Evolutionary conservation across 2,888 invertebrate genomes (phyloP), one percentile per base, ranked within the genome.

Genomic region (Sesamia inferens): DNA sequence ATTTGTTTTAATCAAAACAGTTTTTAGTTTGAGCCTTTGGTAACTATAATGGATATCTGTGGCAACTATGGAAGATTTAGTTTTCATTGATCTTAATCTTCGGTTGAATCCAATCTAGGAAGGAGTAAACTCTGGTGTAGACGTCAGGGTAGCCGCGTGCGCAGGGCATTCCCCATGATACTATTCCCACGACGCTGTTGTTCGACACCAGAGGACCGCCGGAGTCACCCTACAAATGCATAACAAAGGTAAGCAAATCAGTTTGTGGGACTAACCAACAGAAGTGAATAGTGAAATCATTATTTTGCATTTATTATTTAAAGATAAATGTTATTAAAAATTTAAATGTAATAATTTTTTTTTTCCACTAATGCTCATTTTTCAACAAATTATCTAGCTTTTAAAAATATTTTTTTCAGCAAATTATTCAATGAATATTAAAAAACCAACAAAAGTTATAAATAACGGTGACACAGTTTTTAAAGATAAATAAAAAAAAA

Each of bases 91-190:
- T 48, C n/a, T 66, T 19, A 22, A 91, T 92, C 59, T 89, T 90
- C 78, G 92, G 85, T 54, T 86, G 69, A 54, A 96, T 96, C 96
- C 96, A 96, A 76, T 90, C 86, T 57, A 88, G 91, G 91, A 94
- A 96, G 58, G 92, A 86, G 85, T 88, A 93, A 0, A 96, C 96
- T 72, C 96, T 92, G 47, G 95, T 93, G 90, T 95, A 96, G 48
- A 97, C 96, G 85, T 97, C 96, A 44, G 97, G 97, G 73, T 91
- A 94, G n/a, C 97, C 97, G 3, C 90, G 90, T 0, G 96, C 97
- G 79, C 97, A 97, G 0, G 96, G 96, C 89, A 94, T 92, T 6
- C 96, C 96, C 96, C 96, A 97, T 0, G 97, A 97, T 0, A 96
- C 96, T 16, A 97, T 88, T 47, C 97, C 97, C 1, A 96, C 94